Evolutionary conservation across 2,797 vertebrate genomes (phyloP).

Genomic region (Balearica regulorum): DNA sequence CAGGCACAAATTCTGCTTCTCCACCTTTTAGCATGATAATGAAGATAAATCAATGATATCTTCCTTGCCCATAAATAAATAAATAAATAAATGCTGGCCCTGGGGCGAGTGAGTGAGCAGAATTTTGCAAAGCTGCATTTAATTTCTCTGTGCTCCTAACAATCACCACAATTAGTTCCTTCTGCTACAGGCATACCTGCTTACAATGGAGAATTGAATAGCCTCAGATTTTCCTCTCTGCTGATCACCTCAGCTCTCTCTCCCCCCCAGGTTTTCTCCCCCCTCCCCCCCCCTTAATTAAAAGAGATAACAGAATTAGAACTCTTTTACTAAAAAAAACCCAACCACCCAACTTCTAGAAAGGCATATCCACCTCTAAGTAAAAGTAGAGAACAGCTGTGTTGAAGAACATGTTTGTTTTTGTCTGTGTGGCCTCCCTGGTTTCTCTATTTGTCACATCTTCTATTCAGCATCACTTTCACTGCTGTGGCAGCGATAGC

Average conservation of each 20-base stretch:
- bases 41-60: neutral
- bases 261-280: neutral
- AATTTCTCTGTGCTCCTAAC: conserved; percentile 26
- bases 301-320: neutral
- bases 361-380: neutral
- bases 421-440: neutral
- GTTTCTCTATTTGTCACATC: neutral
- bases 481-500: neutral
- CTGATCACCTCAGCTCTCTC: neutral
- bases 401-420: neutral
- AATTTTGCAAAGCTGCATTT: conserved; percentile 38
- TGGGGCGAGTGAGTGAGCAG: neutral
- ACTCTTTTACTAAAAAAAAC: neutral
- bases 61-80: neutral
- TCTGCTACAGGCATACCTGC: conserved; percentile 43
- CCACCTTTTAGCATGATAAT: neutral
- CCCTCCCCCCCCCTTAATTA: neutral
- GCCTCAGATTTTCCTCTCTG: conserved; percentile 5
- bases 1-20: neutral
- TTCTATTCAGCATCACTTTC: neutral
- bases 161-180: conserved; percentile 41
- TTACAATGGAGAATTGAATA: conserved; percentile 27
- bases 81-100: neutral
- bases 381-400: neutral
- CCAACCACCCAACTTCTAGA: neutral